Base-by-base conservation (phyloP, 1,140 invertebrate genomes). In the Chelonus insularis region DNA sequence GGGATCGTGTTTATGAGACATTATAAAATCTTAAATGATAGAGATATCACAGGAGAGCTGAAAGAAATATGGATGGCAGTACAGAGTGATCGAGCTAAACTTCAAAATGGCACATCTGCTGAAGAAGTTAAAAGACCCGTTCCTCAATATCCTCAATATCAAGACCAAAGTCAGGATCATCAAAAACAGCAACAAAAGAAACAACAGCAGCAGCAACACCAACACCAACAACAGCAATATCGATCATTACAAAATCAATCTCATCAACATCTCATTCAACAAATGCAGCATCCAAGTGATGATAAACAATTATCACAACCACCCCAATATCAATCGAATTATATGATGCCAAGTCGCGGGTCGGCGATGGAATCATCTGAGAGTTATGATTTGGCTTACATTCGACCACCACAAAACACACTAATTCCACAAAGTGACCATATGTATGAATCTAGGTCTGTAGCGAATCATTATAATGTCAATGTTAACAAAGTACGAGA, bases 61-160 rank as follows among this genome's bases (percentile, higher is more conserved):
- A 90, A 90, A 72, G 87, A 89, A 71, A 85, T 90, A 0, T 89
- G 88, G 88, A 85, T 86, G 20, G 85, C 86, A 0, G 86, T 89
- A 2, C 86, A 86, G 65, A 79, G 84, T 29, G 87, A 88, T 63
- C 69, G 84, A 23, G 87, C 88, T 65, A 84, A 84, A 72, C 57
- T 61, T 4, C 74, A 77, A 51, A 68, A 71, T 43, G 75, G 74
- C 45, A 73, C 72, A 3, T 73, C 70, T 71, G 73, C 72, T 6
- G 79, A 80, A n/a, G 72, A 60, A 21, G 23, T 41, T 29, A 56
- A 29, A 56, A 54, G 50, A 7, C 59, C 70, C 3, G 62, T 66
- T 1, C 69, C 72, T 0, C 75, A 78, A 36, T 75, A 74, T 61
- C 47, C 67, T 12, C 69, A 73, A n/a, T 68, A 65, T 32, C 63